Percentiles rank a stretch among this genome's conserved stretches.
phyloP scores from a whole-genome alignment of 2,888 invertebrate species.

The Portevinia maculata region DNA sequence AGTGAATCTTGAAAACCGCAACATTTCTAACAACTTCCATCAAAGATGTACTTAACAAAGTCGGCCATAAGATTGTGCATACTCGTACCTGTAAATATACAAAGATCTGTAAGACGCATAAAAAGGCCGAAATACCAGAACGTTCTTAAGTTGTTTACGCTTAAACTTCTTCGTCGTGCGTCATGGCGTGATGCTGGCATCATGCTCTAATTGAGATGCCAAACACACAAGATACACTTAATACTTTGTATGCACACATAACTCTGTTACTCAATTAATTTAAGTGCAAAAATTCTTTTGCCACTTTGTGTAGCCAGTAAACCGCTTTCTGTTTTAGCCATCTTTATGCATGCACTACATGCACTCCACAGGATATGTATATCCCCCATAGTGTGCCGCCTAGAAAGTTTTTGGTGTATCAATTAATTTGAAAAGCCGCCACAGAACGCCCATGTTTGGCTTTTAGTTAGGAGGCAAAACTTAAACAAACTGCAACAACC shows the following conservation, averaged over 20 bases:
- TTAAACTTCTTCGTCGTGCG: slow-evolving; percentile 46
- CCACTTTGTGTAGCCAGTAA: slow-evolving; percentile 48
- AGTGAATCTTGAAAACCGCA: slow-evolving; percentile 32
- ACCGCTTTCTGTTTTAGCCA: slow-evolving; percentile 8
- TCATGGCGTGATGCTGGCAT: slow-evolving; percentile 29
- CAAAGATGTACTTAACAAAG: slow-evolving; percentile 23
- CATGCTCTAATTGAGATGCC: slow-evolving; percentile 64
- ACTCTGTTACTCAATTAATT: slow-evolving; percentile 72
- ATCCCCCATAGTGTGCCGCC: slow-evolving; percentile 19
- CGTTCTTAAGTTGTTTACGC: slow-evolving; percentile 44
- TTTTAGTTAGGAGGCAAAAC: slow-evolving; percentile 66
- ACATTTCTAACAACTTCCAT: slow-evolving; percentile 30
- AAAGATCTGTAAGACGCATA: not conserved
- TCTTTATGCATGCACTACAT: slow-evolving; percentile 8
- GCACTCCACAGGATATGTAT: too few species aligned
- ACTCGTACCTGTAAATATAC: not conserved
- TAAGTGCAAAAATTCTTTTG: slow-evolving; percentile 64
- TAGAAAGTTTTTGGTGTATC: slow-evolving; percentile 68
- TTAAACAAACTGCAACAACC: slow-evolving; percentile 69
- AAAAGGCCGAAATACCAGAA: slow-evolving; percentile 22
- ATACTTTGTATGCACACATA: slow-evolving; percentile 66
- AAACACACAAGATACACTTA: slow-evolving; percentile 60
- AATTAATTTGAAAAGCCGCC: slow-evolving; percentile 74
- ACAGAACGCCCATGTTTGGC: slow-evolving; percentile 70
- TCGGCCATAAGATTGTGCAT: slow-evolving; percentile 22